Base-by-base conservation (phyloP, 2,888 invertebrate genomes). In the Abrostola triplasia region DNA sequence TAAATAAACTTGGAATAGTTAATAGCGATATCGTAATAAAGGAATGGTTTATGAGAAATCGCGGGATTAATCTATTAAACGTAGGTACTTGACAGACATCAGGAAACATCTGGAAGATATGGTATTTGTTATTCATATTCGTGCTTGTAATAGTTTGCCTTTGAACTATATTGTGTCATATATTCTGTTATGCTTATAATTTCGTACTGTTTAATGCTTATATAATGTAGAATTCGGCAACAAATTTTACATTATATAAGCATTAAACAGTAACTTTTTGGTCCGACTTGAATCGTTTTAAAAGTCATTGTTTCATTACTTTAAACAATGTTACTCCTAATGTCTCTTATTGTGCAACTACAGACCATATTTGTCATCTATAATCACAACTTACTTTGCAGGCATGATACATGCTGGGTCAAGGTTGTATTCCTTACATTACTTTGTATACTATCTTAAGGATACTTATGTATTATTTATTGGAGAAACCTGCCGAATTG, bases 361-460 rank as follows among this genome's bases (percentile, higher is more conserved):
- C 53, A 70, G 53, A 57, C 42, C 38, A 59, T 49, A 64, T 70
- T 56, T 54, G 5, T 61, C 60, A 58, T 35, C 11, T 40, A 49
- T 53, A 41, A 58, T 63, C 38, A 56, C 49, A 48, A 42, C 13
- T 55, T 63, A 38, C 47, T 62, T 47, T 55, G 38, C 44, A 56
- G 48, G 40, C 36, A 12, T n/a, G 0, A 13, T 50, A 55, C 41
- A 42, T 50, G 52, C 8, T 47, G 0, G 55, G 49, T 64, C 49
- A 64, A 47, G 70, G 55, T 40, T 40, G 4, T 41, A 48, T 41
- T 41, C 6, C 9, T 48, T 38, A 5, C 5, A 4, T 51, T 48
- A 35, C 5, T 58, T 48, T 13, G 24, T 49, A 47, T 54, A 38
- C 13, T 53, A 57, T 73, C 38, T 59, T 50, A 40, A 56, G 12